Base-by-base conservation (phyloP, 2,797 vertebrate genomes). In the Nyctalus aviator region DNA sequence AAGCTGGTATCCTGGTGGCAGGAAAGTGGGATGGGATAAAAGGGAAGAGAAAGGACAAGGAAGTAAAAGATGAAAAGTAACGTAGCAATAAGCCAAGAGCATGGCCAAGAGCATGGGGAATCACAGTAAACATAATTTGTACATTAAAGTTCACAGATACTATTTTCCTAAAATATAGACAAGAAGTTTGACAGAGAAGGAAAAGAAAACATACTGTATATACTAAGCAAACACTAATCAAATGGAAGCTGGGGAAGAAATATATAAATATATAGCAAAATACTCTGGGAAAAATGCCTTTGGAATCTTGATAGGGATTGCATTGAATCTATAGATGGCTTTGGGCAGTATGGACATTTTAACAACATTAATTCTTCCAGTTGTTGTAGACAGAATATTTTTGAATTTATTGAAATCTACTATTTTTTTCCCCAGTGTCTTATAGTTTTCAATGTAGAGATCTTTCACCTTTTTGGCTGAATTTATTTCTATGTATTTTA, bases 91-190 rank as follows among this genome's bases (percentile, higher is more conserved):
- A 73, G 5, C 3, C 6, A 6, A 71, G 75, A 72, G 13, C 48
- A 30, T 30, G 3, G 5, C 3, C 6, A 6, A 71, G 75, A 72
- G 13, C 48, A 30, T 30, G 3, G 25, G 41, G 79, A 77, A 84
- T 77, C 62, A 78, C 13, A 81, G 11, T 64, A 46, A 25, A 23
- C 68, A 8, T 5, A 57, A 66, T 91, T 59, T 64, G 12, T 9
- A 17, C 41, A 25, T 66, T 81, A 78, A 88, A 92, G 59, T 88
- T 91, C 20, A 77, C 46, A 90, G 20, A 37, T 94, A 46, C 30
- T 91, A 35, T 44, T 35, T 15, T 75, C 68, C 32, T 64, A 50
- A 83, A 81, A n/a, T 17, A 13, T 20, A 89, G 15, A 69, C 20
- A 69, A n/a, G 8, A 75, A 35, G 27, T 83, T 68, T 89, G 59